Base-by-base conservation (phyloP, 2,797 vertebrate genomes). In the Bufotes viridis region DNA sequence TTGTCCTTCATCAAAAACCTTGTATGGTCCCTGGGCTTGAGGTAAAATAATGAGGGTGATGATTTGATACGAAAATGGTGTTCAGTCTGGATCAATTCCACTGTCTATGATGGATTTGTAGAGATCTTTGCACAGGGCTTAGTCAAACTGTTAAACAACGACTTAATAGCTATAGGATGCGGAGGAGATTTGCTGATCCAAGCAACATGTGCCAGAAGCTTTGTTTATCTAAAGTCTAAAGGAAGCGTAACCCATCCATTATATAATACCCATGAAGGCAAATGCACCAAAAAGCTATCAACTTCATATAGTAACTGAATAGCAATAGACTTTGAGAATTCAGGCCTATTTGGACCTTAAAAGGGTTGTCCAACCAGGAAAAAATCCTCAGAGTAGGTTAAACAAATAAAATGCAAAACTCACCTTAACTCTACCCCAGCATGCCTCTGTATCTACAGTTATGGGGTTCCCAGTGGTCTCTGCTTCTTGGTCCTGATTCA, bases 1-100 rank as follows among this genome's bases (percentile, higher is more conserved):
- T 93, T 93, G 91, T 92, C 94, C 90, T 94, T 94, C 94, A 94
- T 95, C 90, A 93, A 90, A 94, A 92, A 92, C 85, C 91, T 93
- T 92, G 87, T 93, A 90, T 42, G 87, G 92, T 88, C 91, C 91
- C 92, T 93, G 93, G 94, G 92, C 91, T 95, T 90, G 74, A 90
- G 20, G 26, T 90, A 92, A 92, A 93, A 90, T 92, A 93, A 91
- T 42, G 87, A 84, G 65, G 75, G 86, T 81, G 87, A 90, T 88
- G 90, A 91, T 90, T 91, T 91, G 65, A n/a, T 86, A 49, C 15
- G 53, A 84, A 29, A 51, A 55, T 20, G 0, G 90, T 12, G 69
- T 34, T 84, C 76, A 0, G 88, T 87, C 55, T 86, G 2, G 81
- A 55, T 86, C 74, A 90, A 63, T 88, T 91, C 85, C 84, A 55